These are phyloP conservation scores for Poeciliopsis turrubarensis DNA, from an alignment of 2,113 vertebrate species.

Conservation along the genomic window DNA sequence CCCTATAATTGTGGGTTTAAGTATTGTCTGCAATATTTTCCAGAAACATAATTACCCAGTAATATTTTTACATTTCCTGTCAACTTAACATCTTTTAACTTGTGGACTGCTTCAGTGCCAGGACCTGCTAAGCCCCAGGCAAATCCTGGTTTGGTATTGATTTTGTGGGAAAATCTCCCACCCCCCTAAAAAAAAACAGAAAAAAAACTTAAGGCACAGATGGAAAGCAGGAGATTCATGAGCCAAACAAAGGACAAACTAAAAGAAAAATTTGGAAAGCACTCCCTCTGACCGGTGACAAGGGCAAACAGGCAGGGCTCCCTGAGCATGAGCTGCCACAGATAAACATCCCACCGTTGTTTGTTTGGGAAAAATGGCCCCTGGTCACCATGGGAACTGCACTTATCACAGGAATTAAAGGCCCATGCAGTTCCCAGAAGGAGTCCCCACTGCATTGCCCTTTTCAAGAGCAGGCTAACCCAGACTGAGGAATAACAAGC, in stretches of 20 bases:
- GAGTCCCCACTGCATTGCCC: conserved; percentile 59
- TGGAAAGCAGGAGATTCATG: conserved; percentile 16
- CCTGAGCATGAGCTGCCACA: conserved; percentile 80
- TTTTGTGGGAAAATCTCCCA: not conserved
- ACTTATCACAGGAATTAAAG: conserved; percentile 89
- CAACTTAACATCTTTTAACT: too few relatives aligned
- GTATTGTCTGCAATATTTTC: too few relatives aligned
- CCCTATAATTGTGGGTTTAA: too few relatives aligned
- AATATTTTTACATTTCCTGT: too few relatives aligned
- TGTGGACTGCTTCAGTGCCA: too few relatives aligned
- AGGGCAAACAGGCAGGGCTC: conserved; percentile 83
- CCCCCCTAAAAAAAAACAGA: not conserved
- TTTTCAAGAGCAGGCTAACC: conserved; percentile 46
- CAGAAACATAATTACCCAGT: too few relatives aligned
- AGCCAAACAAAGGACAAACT: conserved; percentile 25
- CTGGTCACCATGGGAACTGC: conserved; percentile 83
- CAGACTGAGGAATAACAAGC: conserved; percentile 60
- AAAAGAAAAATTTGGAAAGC: conserved; percentile 34
- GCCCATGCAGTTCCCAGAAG: conserved; percentile 81
- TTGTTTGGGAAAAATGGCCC: conserved; percentile 87
- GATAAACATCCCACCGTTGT: conserved; percentile 88
- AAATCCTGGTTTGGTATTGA: too few relatives aligned
- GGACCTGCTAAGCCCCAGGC: too few relatives aligned
- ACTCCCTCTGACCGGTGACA: conserved; percentile 75
- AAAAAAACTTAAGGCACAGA: conserved; percentile 8